A percentile compares a stretch with the other conserved stretches of the same genome.
Conservation (phyloP, 2,113 vertebrate genomes). For the Tachycineta bicolor region DNA sequence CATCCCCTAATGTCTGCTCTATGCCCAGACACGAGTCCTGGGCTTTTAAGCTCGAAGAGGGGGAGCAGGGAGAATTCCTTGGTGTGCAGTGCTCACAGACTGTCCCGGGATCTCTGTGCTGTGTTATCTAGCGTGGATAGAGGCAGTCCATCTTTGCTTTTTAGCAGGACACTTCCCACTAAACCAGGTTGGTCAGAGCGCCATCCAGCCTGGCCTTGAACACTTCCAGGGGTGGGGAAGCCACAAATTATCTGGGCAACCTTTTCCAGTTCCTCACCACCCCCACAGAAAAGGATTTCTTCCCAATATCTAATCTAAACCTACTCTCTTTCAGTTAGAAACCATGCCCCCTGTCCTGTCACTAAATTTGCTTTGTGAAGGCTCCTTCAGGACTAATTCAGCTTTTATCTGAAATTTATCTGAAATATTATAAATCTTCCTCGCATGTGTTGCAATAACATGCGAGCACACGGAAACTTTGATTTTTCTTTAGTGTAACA, state of each 20-base stretch:
- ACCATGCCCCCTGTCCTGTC: background rate
- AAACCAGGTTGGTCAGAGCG: background rate
- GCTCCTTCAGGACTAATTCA: background rate
- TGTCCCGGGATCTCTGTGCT: background rate
- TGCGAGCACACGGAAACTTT: background rate
- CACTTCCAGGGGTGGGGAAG: background rate
- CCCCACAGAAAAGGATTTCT: background rate
- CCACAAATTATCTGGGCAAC: background rate
- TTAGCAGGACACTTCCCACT: background rate
- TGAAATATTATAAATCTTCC: background rate
- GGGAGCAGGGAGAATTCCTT: background rate
- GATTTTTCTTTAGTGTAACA: background rate
- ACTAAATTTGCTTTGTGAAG: background rate
- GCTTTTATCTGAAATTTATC: background rate
- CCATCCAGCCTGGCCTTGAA: background rate
- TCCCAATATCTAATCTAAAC: background rate
- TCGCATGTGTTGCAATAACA: rapidly evolving
- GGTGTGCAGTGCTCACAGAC: background rate
- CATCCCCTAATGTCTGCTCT: background rate
- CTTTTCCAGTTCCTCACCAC: background rate
- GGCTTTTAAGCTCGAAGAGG: background rate
- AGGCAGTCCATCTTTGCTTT: background rate
- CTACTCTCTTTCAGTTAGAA: rapidly evolving
- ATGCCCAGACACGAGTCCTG: background rate
- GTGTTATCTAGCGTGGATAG: rapidly evolving